Conservation (phyloP, 2,113 vertebrate genomes). For the Eptesicus fuscus region DNA sequence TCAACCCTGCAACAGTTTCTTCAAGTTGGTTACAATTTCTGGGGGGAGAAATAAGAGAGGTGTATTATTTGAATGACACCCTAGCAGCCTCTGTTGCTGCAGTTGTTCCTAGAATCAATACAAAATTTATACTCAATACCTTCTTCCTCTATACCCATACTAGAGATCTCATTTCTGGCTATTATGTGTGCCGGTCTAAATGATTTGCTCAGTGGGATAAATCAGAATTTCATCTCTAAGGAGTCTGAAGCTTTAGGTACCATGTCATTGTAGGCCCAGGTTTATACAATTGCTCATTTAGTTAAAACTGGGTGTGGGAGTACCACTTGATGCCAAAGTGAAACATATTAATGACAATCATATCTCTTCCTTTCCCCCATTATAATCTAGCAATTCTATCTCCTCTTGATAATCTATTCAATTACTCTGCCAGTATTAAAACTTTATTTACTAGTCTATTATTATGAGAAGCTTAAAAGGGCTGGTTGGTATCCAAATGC, state of each 20-base stretch:
- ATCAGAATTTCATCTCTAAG: not conserved
- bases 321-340: not conserved
- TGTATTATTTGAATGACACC: not conserved
- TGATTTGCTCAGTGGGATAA: not conserved
- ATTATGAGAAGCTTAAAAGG: not conserved
- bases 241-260: not conserved
- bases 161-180: not conserved
- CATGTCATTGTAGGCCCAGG: not conserved
- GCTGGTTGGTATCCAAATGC: not conserved
- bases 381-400: not conserved
- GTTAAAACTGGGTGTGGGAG: not conserved
- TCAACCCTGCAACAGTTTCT: not conserved
- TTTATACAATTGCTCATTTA: not conserved
- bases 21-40: not conserved
- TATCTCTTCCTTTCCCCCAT: not conserved
- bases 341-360: too few relatives aligned
- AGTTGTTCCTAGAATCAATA: not conserved
- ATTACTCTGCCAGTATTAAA: not conserved
- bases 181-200: not conserved
- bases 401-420: not conserved
- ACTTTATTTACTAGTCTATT: not conserved
- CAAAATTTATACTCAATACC: not conserved
- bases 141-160: not conserved
- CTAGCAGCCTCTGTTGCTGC: not conserved
- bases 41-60: not conserved